Evolutionary conservation across 1,140 invertebrate species (phyloP), one percentile per base, ranked within the genome.

Genomic region (Thalassaphorura encarpata): DNA sequence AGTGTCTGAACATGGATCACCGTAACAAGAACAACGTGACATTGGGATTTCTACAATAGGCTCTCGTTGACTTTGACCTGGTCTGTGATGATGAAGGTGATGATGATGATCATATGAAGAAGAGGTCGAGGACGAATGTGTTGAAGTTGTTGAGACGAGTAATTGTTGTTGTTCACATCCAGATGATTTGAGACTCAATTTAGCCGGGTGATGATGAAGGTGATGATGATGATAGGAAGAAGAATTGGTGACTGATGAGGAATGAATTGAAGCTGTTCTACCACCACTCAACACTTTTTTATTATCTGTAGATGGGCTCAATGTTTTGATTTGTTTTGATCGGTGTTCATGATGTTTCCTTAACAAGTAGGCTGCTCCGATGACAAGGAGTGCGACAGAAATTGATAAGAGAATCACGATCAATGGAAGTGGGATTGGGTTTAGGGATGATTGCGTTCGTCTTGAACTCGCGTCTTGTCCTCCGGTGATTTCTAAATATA

Each of bases 321-420:
- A 28, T 47, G 55, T 58, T 31, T 28, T 40, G 3, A n/a, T 50
- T 41, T 60, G 57, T 27, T 62, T 62, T 0, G 45, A 50, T 23
- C 41, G 47, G 11, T 19, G 28, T 11, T 65, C 57, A 29, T 61
- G 56, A 24, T 65, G 49, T 19, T 51, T 31, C 18, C 60, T 54
- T 0, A 65, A 31, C 2, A 13, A 18, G 42, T 55, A 62, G n/a
- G 60, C 60, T n/a, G 54, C 51, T 18, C 28, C 60, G 29, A 60
- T 54, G 11, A 60, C 54, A 18, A 65, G 24, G 19, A 62, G 33
- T 13, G 54, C 60, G 4, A 62, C 47, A 15, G 41, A 33, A 0
- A 61, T 26, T 3, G 60, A 62, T 31, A 58, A 46, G n/a, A 54
- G 42, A 27, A 65, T 54, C 23, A 65, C 56, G 31, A 62, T 52